Conservation (phyloP, 2,113 vertebrate genomes). For the Willisornis vidua region DNA sequence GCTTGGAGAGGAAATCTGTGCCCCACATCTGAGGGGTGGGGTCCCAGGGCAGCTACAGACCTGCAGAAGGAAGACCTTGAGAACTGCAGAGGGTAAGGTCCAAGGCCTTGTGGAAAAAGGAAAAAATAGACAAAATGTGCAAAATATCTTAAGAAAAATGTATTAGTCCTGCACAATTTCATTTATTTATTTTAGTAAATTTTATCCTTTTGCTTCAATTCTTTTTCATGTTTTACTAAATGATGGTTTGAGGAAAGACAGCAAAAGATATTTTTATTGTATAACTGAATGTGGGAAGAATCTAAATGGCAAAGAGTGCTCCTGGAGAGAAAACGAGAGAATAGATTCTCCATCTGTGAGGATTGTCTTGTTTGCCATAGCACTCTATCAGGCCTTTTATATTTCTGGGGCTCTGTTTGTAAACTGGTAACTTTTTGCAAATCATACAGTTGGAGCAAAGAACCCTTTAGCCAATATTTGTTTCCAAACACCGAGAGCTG, state of each 20-base stretch:
- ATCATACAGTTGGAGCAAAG: neutral
- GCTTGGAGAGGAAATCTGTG: neutral
- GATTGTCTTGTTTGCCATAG: slow-evolving; percentile 23
- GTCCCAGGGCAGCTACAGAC: rapidly evolving
- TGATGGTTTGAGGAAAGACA: neutral
- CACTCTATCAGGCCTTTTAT: neutral
- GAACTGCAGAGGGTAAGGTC: neutral
- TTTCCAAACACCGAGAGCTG: neutral
- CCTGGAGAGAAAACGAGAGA: slow-evolving; percentile 16
- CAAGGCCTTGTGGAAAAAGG: neutral
- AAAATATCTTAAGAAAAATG: neutral
- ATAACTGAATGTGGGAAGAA: neutral
- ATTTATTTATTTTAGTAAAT: neutral
- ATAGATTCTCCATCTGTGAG: slow-evolving; percentile 31
- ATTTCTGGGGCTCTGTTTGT: neutral
- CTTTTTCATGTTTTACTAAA: neutral
- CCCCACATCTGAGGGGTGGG: neutral
- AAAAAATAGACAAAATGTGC: neutral
- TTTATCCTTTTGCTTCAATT: neutral
- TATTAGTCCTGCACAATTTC: neutral
- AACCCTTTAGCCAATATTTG: neutral
- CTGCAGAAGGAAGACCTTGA: neutral
- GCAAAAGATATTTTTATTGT: slow-evolving; percentile 18
- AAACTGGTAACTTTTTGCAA: neutral
- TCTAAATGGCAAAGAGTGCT: neutral